phyloP scores from a whole-genome alignment of 2,113 vertebrate species.

The Serinus canaria region DNA sequence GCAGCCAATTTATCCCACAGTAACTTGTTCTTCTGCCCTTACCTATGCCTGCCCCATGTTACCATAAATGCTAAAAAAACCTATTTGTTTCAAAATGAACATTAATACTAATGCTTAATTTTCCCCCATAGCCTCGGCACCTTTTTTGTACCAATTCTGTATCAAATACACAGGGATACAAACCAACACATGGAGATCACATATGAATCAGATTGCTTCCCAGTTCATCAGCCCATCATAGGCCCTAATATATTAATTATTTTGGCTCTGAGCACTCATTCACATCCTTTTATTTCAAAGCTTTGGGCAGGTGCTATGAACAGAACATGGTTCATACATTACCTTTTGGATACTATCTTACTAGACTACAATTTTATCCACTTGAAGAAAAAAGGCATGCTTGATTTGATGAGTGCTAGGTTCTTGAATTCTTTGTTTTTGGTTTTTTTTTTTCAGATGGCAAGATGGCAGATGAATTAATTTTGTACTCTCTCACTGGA shows the following conservation, averaged over 20 bases:
- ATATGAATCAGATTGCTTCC: not conserved
- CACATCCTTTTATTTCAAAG: not conserved
- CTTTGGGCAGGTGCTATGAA: not conserved
- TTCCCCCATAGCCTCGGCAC: not conserved
- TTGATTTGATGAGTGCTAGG: not conserved
- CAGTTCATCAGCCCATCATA: not conserved
- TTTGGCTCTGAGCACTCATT: not conserved
- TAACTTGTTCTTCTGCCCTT: not conserved
- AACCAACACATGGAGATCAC: not conserved
- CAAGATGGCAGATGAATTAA: not conserved
- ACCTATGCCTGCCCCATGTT: not conserved
- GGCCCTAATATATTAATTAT: not conserved
- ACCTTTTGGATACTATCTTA: not conserved
- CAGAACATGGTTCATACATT: not conserved
- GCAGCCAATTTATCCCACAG: not conserved
- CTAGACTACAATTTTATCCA: not conserved
- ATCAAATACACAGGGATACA: not conserved
- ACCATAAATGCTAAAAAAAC: not conserved
- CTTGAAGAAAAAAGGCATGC: not conserved
- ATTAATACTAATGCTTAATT: not conserved
- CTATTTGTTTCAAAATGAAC: not conserved
- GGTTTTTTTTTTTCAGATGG: not conserved
- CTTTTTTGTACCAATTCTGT: not conserved
- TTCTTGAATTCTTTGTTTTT: not conserved
- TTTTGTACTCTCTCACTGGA: not conserved